Base-by-base conservation (phyloP, 1,140 invertebrate genomes). In the Nymphalis io region DNA sequence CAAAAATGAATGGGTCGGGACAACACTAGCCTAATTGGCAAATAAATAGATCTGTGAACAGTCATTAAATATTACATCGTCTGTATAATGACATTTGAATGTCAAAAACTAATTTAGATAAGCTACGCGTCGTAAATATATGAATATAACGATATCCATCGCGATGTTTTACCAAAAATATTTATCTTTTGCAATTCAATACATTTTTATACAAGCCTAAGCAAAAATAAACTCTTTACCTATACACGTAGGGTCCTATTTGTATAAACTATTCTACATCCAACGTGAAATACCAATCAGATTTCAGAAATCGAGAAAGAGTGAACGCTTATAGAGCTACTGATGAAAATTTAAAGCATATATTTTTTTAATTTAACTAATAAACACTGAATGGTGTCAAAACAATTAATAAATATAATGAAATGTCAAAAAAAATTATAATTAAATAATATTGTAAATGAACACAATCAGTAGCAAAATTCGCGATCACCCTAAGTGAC, bases 161-260 rank as follows among this genome's bases (percentile, higher is more conserved):
- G 82, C 79, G 77, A 80, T 84, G 82, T 83, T 68, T 74, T 81
- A 83, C 77, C 85, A 88, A 90, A 88, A 83, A 90, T 90, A 90
- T 89, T 85, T 68, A 77, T 88, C 79, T 83, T 83, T 82, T 78
- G 85, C 87, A 89, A 89, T 88, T 74, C 76, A 86, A 86, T 84
- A 85, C 73, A 76, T 81, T 80, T 81, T 78, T 83, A 84, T 87
- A 82, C 76, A 89, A 88, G 88, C 89, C 81, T 88, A 90, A 89
- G 89, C 88, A 90, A 89, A 89, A 89, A 91, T 91, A 89, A 89
- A 84, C 80, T 89, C 82, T 89, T 83, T 81, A 71, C 74, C 78
- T 90, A 85, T 83, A 80, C 72, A 76, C 74, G 76, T 88, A 88
- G 78, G 76, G 76, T 80, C 72, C 74, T 85, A 85, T 81, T 65